Evolutionary conservation across 2,113 vertebrate genomes (phyloP), one percentile per base, ranked within the genome.

Genomic region (Sitta europaea): DNA sequence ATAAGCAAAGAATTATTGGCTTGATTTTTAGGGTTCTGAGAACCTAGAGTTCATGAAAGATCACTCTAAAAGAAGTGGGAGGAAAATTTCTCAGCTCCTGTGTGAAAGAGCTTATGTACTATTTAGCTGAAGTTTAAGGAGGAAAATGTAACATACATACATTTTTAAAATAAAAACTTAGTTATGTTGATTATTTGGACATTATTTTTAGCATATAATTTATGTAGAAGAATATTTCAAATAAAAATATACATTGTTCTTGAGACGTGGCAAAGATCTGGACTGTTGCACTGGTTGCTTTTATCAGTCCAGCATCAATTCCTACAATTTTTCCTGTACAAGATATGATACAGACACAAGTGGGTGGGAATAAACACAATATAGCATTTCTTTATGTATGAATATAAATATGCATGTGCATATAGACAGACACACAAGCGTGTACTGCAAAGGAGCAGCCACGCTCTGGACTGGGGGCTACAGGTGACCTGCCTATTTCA

Each of bases 1-100:
- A 70, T 55, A 54, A 82, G 47, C 20, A 40, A 86, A 88, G 61
- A 90, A 71, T 92, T 93, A 55, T 14, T 87, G 65, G 12, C 62
- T 94, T 91, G 88, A 89, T 71, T 96, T 94, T 94, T 36, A 61
- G 61, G 40, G 73, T 78, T 91, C 61, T 81, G 53, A 87, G 45
- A 89, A 89, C 40, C 57, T 48, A 45, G 57, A 75, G 33, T 57
- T 91, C 73, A 53, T 92, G 74, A 94, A 76, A 81, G 53, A 86
- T 59, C 10, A 2, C 53, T 84, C 75, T 6, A 70, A 80, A 74
- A 74, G 20, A 84, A 89, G 40, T 16, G 29, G 35, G n/a, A 78
- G 23, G 11, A 72, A 77, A n/a, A 91, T 35, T 87, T 94, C 48
- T 78, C 53, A 65, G 28, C 22, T 78, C 18, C 28, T 53, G 36